These are phyloP conservation scores for Triplophysa siluroides DNA, from an alignment of 2,113 vertebrate species.

Conservation along the genomic window DNA sequence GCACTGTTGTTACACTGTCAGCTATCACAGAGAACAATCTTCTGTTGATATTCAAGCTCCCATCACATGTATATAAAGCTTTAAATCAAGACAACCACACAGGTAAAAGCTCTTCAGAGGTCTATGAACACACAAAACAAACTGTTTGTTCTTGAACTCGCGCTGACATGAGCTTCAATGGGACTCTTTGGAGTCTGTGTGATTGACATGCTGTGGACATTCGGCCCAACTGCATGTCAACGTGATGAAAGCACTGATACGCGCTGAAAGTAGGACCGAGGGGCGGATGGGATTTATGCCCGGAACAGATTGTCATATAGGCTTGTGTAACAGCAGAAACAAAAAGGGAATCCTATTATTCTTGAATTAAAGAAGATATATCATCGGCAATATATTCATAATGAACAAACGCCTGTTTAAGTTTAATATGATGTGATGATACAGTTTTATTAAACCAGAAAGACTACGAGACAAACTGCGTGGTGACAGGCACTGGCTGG, in stretches of 20 bases:
- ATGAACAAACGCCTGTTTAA: not conserved
- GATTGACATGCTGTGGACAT: slow-evolving; percentile 54
- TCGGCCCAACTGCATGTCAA: slow-evolving; percentile 51
- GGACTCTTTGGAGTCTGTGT: slow-evolving; percentile 42
- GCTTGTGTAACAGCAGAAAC: slow-evolving; percentile 21
- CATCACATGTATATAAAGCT: slow-evolving; percentile 1
- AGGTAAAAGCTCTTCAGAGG: slow-evolving; percentile 35
- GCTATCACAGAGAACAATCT: slow-evolving; percentile 15
- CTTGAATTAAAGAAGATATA: slow-evolving; percentile 12
- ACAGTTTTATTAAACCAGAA: slow-evolving; percentile 15
- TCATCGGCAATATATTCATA: not conserved
- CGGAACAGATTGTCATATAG: slow-evolving; percentile 37
- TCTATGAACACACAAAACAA: slow-evolving; percentile 41
- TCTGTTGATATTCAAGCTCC: not conserved
- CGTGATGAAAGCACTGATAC: slow-evolving; percentile 47
- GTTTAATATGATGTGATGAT: slow-evolving; percentile 13
- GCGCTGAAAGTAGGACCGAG: slow-evolving; percentile 11
- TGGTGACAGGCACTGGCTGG: not conserved
- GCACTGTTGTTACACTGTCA: not conserved
- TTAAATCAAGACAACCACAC: not conserved
- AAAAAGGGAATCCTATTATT: not conserved
- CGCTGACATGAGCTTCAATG: slow-evolving; percentile 50
- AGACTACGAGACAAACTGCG: not conserved
- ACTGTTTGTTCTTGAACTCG: slow-evolving; percentile 43
- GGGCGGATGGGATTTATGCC: slow-evolving; percentile 35